Percentiles rank a stretch among this genome's conserved stretches.
These are phyloP conservation scores for Barbus barbus DNA, from an alignment of 2,113 vertebrate species.

Conservation along the genomic window DNA sequence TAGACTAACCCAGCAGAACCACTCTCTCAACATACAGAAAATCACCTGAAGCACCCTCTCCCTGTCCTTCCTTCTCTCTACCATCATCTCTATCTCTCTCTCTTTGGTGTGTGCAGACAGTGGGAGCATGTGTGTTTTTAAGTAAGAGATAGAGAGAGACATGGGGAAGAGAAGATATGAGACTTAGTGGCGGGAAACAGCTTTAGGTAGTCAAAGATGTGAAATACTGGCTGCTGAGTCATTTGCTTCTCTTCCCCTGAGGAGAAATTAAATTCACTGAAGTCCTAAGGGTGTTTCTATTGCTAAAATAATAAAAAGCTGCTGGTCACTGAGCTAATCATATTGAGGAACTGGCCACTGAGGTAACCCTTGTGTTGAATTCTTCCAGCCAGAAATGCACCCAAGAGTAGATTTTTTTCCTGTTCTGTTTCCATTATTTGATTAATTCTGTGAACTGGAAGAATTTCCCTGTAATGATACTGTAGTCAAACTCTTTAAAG, in stretches of 20 bases:
- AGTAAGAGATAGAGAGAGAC: slow-evolving; percentile 15
- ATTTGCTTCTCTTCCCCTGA: neutral
- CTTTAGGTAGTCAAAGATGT: slow-evolving; percentile 25
- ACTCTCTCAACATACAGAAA: slow-evolving; percentile 15
- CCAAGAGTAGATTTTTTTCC: neutral
- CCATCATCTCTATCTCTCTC: neutral
- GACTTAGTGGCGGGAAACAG: slow-evolving; percentile 17
- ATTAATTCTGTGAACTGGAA: no score
- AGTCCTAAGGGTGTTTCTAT: neutral
- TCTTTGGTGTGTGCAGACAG: slow-evolving; percentile 6
- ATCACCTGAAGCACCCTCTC: neutral
- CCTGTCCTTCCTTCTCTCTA: neutral
- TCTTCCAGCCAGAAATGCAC: neutral
- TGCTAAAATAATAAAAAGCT: slow-evolving; percentile 7
- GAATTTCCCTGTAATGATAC: no score
- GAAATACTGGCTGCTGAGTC: slow-evolving; percentile 7
- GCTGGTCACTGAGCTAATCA: neutral
- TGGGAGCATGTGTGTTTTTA: neutral
- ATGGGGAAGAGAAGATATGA: slow-evolving; percentile 21
- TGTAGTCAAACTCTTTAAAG: no score
- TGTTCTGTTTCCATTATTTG: no score
- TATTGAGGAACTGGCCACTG: neutral
- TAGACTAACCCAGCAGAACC: neutral
- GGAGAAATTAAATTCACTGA: neutral
- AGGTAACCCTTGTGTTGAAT: neutral